These are phyloP conservation scores for Eupithecia subumbrata DNA, from an alignment of 2,888 invertebrate species.

Conservation along the genomic window DNA sequence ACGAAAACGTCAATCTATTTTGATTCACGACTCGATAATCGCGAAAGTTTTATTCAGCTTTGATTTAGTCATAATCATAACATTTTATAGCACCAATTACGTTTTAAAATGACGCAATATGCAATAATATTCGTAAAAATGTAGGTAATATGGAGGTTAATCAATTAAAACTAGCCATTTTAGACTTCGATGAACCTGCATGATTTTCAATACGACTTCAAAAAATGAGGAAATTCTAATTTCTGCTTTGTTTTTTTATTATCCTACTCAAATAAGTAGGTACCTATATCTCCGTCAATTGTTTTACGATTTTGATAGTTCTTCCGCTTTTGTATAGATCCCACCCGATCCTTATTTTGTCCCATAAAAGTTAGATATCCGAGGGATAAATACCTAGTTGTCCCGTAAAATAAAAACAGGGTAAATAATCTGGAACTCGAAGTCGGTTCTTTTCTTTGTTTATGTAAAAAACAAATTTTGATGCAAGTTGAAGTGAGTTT, in stretches of 20 bases:
- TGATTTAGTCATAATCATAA: slow-evolving; percentile 11
- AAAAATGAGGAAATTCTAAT: background rate
- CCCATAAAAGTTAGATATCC: no score
- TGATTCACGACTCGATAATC: slow-evolving; percentile 29
- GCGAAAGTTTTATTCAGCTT: slow-evolving; percentile 1
- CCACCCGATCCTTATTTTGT: no score
- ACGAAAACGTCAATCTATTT: slow-evolving; percentile 32
- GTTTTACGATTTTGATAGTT: no score
- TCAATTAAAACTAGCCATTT: background rate
- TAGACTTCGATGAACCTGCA: background rate
- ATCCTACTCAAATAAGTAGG: no score
- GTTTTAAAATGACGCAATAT: slow-evolving; percentile 11
- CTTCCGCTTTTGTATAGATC: no score
- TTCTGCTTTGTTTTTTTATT: background rate
- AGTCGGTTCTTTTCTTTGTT: no score
- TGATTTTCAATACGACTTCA: background rate
- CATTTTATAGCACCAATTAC: slow-evolving; percentile 10
- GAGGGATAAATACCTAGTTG: background rate
- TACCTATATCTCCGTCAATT: no score
- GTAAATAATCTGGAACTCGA: no score
- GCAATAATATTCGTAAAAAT: background rate
- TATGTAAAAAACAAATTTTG: no score
- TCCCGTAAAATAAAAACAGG: background rate
- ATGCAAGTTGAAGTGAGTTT: no score
- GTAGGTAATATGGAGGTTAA: background rate